Base-by-base conservation (phyloP, 2,797 vertebrate genomes). In the Adrianichthys oophorus region DNA sequence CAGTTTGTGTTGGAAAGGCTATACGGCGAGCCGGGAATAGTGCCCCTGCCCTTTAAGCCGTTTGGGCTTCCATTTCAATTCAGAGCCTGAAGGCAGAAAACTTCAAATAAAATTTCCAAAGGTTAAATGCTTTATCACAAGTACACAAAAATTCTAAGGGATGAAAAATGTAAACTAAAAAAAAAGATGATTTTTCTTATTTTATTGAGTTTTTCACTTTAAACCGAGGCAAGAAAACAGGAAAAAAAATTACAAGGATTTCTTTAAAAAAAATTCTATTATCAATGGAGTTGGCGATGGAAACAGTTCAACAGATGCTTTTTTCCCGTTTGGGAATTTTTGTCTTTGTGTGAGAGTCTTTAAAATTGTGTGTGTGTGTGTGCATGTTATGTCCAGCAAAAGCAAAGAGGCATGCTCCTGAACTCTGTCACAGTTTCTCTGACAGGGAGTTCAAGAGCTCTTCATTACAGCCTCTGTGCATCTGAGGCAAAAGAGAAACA, bases 381-480 rank as follows among this genome's bases (percentile, higher is more conserved):
- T 70, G 70, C 70, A 62, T 64, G 5, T 5, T 48, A 63, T 54
- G 70, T 68, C 79, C 84, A 78, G 68, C 68, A 66, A 76, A 77
- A 72, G 75, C 79, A 85, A 79, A 85, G 82, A 80, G 80, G 76
- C 79, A 56, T 88, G 80, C 86, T 83, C 70, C 74, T 89, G 88
- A 92, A 94, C 93, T 93, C 93, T 93, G 94, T 93, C 93, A 91
- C 82, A 86, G 92, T 91, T 90, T 79, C 77, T 74, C 82, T 88
- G 90, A 91, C 91, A 91, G 80, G 41, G 74, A 80, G 92, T 93
- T 93, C 93, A 93, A 91, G 88, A 92, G 92, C 92, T 94, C 91
- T 94, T 94, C 93, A 94, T 95, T 93, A 93, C 91, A 87, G 78
- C 60, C 70, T 82, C 78, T 78, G 80, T 83, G 61, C 85, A 89